phyloP scores from a whole-genome alignment of 64 coral and sea anemone genomes.

The Montipora capricornis region DNA sequence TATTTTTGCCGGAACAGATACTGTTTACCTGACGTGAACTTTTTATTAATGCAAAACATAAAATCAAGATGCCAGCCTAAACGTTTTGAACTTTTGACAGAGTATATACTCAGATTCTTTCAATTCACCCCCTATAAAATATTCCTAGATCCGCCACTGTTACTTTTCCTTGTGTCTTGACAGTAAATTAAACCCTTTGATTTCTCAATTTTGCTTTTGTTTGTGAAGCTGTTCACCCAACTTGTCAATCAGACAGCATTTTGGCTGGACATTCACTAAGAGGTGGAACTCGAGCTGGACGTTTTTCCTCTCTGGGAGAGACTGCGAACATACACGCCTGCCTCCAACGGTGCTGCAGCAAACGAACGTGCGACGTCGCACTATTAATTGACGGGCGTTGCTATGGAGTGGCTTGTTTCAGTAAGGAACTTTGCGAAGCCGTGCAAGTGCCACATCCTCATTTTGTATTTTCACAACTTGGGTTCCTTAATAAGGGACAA shows the following conservation, averaged over 20 bases:
- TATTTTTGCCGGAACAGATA: no score
- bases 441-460: slow-evolving; percentile 86
- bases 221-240: neutral
- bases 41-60: no score
- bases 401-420: slow-evolving; percentile 85
- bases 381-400: slow-evolving; percentile 84
- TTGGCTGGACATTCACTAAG: slow-evolving; percentile 59
- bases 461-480: slow-evolving; percentile 76
- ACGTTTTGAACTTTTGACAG: no score
- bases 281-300: slow-evolving; percentile 70
- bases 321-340: slow-evolving; percentile 76
- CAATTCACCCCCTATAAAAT: no score
- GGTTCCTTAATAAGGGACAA: slow-evolving; percentile 67
- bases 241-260: slow-evolving; percentile 46
- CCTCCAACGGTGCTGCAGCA: slow-evolving; percentile 73
- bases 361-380: slow-evolving; percentile 83
- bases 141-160: no score
- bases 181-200: neutral
- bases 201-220: neutral
- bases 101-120: no score
- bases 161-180: neutral
- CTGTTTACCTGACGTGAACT: no score
- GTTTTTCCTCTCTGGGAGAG: slow-evolving; percentile 47
- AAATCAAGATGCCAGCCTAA: no score
- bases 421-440: slow-evolving; percentile 72